phyloP scores from a whole-genome alignment of 2,113 vertebrate genomes.

The Hucho hucho region DNA sequence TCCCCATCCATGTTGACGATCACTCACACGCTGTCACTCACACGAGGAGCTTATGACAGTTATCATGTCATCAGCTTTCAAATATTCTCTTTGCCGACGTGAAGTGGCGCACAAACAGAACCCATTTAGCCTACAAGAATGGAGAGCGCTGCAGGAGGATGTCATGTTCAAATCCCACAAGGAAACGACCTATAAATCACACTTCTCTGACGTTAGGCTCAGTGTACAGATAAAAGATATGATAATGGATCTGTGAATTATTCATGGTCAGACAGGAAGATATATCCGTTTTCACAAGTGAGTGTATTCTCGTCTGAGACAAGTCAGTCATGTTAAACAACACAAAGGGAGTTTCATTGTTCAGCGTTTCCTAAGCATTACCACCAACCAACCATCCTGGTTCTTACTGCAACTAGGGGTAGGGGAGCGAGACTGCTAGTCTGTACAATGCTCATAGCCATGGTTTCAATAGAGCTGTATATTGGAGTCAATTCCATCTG shows the following conservation, averaged over 20 bases:
- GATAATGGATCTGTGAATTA: slow-evolving; percentile 38
- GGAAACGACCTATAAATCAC: slow-evolving; percentile 12
- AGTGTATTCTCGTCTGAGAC: slow-evolving; percentile 2
- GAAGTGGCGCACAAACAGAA: slow-evolving; percentile 14
- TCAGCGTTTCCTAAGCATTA: not conserved
- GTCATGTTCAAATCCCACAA: not conserved
- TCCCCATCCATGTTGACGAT: not conserved
- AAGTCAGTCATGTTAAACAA: slow-evolving; percentile 9
- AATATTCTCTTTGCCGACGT: slow-evolving; percentile 12
- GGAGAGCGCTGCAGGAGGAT: not conserved
- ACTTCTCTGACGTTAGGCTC: slow-evolving; percentile 10
- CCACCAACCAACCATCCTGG: not conserved
- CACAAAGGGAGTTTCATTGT: not conserved
- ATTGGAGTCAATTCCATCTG: no score
- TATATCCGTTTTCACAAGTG: slow-evolving; percentile 17
- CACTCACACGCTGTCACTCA: not conserved
- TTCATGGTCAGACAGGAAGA: slow-evolving; percentile 27
- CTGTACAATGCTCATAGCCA: no score
- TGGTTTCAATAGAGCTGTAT: no score
- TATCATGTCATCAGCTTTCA: not conserved
- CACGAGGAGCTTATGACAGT: slow-evolving; percentile 17
- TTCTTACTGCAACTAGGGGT: not conserved
- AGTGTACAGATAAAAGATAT: slow-evolving; percentile 23
- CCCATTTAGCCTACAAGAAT: not conserved
- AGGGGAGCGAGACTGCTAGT: not conserved